Base-by-base conservation (phyloP, 2,113 vertebrate genomes). In the Macheiramphus alcinus region DNA sequence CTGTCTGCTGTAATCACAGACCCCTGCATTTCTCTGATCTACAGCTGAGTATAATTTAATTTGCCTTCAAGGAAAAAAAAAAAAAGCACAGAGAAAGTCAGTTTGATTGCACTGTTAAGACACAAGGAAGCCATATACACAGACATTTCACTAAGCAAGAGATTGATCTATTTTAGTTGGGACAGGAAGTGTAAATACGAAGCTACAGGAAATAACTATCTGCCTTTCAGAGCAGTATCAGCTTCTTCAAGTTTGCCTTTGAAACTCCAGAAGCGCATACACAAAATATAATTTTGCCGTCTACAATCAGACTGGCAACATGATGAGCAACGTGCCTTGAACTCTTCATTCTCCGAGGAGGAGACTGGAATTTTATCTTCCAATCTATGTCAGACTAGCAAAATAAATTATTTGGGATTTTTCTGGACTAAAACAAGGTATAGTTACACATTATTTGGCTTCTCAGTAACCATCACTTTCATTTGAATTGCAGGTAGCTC, bases 401-500 rank as follows among this genome's bases (percentile, higher is more conserved):
- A 88, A 75, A 95, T 61, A 63, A 85, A 94, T 92, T 73, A 88
- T 82, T 65, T 48, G 66, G 62, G 58, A 8, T 53, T 81, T 83
- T 95, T 75, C 81, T 78, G 43, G 93, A 68, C 80, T 65, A 84
- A 73, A 65, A 13, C 61, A 55, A 90, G 59, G 53, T 36, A 59
- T 3, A 81, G 79, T 58, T 48, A 80, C 27, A 38, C 3, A 27
- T 52, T 45, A 80, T 52, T 82, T 80, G 19, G 1, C 84, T 92
- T 85, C 38, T 80, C 96, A 95, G 83, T 80, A 97, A 59, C 85
- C 94, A 73, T 76, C 80, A 43, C 63, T 91, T 88, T 68, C 82
- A 73, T 84, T 87, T 93, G 86, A 94, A 81, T 86, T 94, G 81
- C 68, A 78, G 90, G 70, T 18, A 85, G 95, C 70, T 78, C 10